Base-by-base conservation (phyloP, 2,888 invertebrate genomes). In the Ophion ventricosus region DNA sequence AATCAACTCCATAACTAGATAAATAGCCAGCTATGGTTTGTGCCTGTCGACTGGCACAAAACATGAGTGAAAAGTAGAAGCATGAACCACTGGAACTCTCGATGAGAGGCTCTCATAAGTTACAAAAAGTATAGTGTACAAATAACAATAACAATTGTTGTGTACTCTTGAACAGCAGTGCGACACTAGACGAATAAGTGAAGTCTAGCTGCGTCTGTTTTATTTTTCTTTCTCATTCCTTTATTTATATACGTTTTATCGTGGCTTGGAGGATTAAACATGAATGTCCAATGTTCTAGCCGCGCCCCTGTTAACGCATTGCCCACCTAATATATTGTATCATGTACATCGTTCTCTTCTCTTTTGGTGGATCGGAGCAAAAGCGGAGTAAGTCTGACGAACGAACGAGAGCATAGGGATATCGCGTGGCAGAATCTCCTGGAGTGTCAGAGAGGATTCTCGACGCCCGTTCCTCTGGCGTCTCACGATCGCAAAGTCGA, bases 391-490 rank as follows among this genome's bases (percentile, higher is more conserved):
- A 84, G 80, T 54, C 72, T 72, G 80, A 85, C 35, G 87, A 78
- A 77, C 82, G 35, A 86, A 79, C 61, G 72, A 73, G 80, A 79
- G 82, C 81, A 67, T 82, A 63, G 76, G 67, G 90, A 91, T 93
- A 92, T 92, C 92, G 89, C 86, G 88, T 87, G 86, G 89, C 88
- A 90, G 86, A 85, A 93, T 92, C 93, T 92, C 70, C 85, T 87
- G 88, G 90, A 90, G 89, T 91, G 92, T 91, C 91, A 90, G 90
- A 84, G 88, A 89, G 82, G 59, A 78, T 59, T 76, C 73, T 80
- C 77, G 75, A 78, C 63, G 67, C 70, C 59, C 75, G 63, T 29
- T 74, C 61, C 40, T 59, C 43, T 43, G 23, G 11, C 69, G 23
- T 40, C 69, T n/a, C 26, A n/a, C 70, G 40, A 80, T 66, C 86